phyloP scores from a whole-genome alignment of 1,140 invertebrate species.

The Mylabris phalerata region DNA sequence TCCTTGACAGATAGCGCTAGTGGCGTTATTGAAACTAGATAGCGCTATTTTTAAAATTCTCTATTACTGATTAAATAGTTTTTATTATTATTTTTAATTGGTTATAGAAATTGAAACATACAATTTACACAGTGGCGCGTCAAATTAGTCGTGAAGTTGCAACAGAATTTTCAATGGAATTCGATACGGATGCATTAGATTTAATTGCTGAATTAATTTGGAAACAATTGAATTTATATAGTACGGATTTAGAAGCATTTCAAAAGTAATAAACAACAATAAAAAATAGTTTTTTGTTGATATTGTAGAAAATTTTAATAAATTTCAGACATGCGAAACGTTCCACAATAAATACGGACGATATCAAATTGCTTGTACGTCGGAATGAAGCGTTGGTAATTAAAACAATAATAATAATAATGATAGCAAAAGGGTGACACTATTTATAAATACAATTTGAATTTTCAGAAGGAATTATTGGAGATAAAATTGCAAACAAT shows the following conservation, averaged over 20 bases:
- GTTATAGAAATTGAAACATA: slow-evolving; percentile 45
- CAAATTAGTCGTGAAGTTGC: slow-evolving; percentile 45
- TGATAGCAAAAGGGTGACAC: neutral
- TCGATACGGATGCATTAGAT: slow-evolving; percentile 42
- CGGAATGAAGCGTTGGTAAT: slow-evolving; percentile 47
- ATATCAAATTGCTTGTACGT: slow-evolving; percentile 48
- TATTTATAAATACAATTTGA: slow-evolving; percentile 1
- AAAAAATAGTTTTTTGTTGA: neutral
- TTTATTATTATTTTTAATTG: neutral
- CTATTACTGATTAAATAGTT: neutral
- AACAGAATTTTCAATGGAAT: slow-evolving; percentile 42
- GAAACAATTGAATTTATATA: slow-evolving; percentile 46
- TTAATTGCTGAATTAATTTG: slow-evolving; percentile 47
- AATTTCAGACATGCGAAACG: slow-evolving; percentile 49
- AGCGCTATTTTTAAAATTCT: neutral
- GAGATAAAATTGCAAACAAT: slow-evolving; percentile 21
- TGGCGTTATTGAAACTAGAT: no score
- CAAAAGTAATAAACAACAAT: slow-evolving; percentile 42
- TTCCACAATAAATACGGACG: slow-evolving; percentile 46
- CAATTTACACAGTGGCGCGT: slow-evolving; percentile 43
- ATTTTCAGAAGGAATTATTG: slow-evolving; percentile 28
- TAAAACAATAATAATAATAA: neutral
- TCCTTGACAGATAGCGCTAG: no score
- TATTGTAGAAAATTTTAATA: slow-evolving; percentile 3
- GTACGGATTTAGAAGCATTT: slow-evolving; percentile 50